phyloP scores from a whole-genome alignment of 2,888 invertebrate genomes.

The Drosophila mercatorum region DNA sequence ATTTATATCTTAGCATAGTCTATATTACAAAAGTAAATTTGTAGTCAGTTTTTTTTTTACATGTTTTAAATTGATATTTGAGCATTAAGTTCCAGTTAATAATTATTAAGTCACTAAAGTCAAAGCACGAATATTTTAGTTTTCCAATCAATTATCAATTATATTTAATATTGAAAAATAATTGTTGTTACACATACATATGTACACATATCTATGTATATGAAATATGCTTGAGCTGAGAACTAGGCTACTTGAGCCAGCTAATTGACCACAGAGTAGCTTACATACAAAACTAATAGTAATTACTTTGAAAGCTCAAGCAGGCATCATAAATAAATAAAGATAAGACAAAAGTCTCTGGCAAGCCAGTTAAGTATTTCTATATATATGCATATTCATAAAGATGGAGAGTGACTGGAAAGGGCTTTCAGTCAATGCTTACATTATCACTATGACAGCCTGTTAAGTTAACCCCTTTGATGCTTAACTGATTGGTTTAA shows the following conservation, averaged over 20 bases:
- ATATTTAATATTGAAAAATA: no score
- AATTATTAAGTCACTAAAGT: neutral
- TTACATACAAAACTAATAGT: neutral
- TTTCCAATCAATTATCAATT: no score
- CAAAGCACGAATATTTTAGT: neutral
- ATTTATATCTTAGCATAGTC: no score
- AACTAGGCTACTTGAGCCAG: neutral
- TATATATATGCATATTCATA: neutral
- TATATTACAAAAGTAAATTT: no score
- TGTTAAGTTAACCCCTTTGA: slow-evolving; percentile 1
- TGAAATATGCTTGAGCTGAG: no score
- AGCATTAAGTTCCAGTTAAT: neutral
- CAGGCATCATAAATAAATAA: neutral
- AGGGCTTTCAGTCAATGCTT: neutral
- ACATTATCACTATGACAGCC: neutral
- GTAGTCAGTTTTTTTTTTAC: no score
- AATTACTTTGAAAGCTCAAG: neutral
- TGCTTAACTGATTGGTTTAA: slow-evolving; percentile 4
- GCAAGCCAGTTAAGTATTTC: neutral
- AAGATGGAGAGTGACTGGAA: neutral
- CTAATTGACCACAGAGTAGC: neutral
- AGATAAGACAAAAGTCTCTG: neutral
- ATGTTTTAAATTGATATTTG: neutral
- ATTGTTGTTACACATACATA: no score
- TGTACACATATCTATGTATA: no score